A percentile compares a stretch with the other conserved stretches of the same genome.
These are phyloP conservation scores for Temnothorax longispinosus DNA, from an alignment of 1,140 invertebrate species.

Conservation along the genomic window DNA sequence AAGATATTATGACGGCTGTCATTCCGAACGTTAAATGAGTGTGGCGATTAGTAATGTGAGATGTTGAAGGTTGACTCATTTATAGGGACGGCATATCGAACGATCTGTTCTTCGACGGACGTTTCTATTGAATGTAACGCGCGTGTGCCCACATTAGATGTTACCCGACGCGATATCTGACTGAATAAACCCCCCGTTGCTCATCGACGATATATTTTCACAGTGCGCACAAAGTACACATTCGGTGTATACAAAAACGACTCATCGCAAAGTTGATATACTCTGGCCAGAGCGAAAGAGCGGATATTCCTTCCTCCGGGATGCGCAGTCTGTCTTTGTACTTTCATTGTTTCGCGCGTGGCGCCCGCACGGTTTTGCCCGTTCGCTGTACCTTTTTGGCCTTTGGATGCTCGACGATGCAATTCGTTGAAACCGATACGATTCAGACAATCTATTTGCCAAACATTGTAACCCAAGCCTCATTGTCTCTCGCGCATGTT, in stretches of 20 bases:
- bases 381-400: slow-evolving; percentile 67
- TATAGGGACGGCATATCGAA: slow-evolving; percentile 28
- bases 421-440: slow-evolving; percentile 72
- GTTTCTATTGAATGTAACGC: slow-evolving; percentile 23
- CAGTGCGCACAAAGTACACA: not conserved
- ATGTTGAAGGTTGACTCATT: slow-evolving; percentile 51
- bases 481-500: slow-evolving; percentile 68
- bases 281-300: slow-evolving; percentile 3
- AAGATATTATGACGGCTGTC: slow-evolving; percentile 67
- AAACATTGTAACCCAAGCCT: slow-evolving; percentile 79
- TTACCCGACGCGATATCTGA: slow-evolving; percentile 33
- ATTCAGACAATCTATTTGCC: slow-evolving; percentile 79
- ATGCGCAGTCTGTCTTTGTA: slow-evolving; percentile 24
- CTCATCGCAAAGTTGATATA: slow-evolving; percentile 5
- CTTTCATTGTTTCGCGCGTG: slow-evolving; percentile 41
- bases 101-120: not conserved
- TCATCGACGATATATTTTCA: slow-evolving; percentile 36
- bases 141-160: slow-evolving; percentile 10
- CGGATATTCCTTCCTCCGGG: not conserved
- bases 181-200: slow-evolving; percentile 28
- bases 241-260: slow-evolving; percentile 1
- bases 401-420: slow-evolving; percentile 59
- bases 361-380: slow-evolving; percentile 61
- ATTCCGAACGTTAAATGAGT: slow-evolving; percentile 68
- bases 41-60: slow-evolving; percentile 71